Evolutionary conservation across 2,113 vertebrate species (phyloP), one percentile per base, ranked within the genome.

Genomic region (Paratilapia polleni): DNA sequence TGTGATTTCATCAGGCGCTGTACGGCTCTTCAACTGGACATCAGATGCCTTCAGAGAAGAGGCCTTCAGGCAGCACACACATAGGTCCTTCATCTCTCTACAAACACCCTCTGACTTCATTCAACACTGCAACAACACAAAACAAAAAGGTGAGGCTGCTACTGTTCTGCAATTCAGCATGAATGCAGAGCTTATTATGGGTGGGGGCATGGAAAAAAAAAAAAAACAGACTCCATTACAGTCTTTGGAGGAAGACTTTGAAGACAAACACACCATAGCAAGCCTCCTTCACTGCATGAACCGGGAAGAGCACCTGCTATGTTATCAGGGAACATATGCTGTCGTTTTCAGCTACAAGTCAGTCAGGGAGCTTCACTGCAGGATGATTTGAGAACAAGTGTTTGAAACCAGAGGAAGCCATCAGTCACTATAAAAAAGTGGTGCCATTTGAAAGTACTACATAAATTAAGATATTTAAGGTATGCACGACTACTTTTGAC

Each of bases 281-380:
- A 43, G 88, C 54, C 87, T 75, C 93, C 77, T 74, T 89, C 87
- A 26, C 89, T 64, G 13, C 89, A 76, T 77, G 91, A 81, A 57
- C 85, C 17, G 54, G 54, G 85, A 91, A 13, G 62, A 91, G 77
- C 93, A 90, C 91, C 93, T 94, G 91, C 87, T 86, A 56, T 34
- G 80, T 86, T 84, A 86, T 83, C 22, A 84, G 15, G 62, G 38
- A 92, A 76, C 91, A 93, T 94, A 90, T 91, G 92, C 82, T 86
- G 63, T 80, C 82, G 17, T 63, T 66, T 63, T 82, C 78, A 56
- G 82, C 86, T 88, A 85, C 88, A 86, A 83, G 86, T 84, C 83
- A 61, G 20, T 26, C 36, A 83, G 73, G 68, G 77, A 73, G 81
- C 47, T n/a, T 70, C 82, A 1, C 82, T 34, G 14, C 63, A 76